Conservation (phyloP, 2,113 vertebrate species). For the Saimiri boliviensis region DNA sequence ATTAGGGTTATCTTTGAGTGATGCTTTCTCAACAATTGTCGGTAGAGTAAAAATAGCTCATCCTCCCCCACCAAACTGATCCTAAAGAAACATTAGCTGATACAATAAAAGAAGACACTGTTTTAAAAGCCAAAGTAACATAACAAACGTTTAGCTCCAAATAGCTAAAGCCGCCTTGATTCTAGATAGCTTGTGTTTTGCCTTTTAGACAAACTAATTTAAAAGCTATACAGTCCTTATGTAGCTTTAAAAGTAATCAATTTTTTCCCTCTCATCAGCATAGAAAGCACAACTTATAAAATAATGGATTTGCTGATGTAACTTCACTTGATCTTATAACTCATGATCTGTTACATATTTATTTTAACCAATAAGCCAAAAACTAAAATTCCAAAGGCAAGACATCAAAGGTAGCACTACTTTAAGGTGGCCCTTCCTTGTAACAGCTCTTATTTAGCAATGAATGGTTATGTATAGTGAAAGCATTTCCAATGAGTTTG, state of each 20-base stretch:
- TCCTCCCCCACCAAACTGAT: not conserved
- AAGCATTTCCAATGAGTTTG: conserved; percentile 20
- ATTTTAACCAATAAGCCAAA: not conserved
- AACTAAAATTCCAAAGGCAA: conserved; percentile 2
- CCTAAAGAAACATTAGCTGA: conserved; percentile 6
- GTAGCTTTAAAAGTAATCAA: not conserved
- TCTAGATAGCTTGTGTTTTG: not conserved
- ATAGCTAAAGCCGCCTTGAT: not conserved
- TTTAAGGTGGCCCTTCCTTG: conserved; percentile 19
- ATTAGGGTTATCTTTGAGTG: not conserved
- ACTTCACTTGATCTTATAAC: not conserved
- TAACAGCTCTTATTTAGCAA: conserved; percentile 7
- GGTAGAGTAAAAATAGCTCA: not conserved
- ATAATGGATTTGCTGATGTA: not conserved
- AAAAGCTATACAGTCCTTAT: not conserved
- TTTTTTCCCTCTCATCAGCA: not conserved
- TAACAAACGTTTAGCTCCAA: not conserved
- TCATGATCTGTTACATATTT: not conserved
- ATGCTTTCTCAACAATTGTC: not conserved
- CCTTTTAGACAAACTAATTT: no score
- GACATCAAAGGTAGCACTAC: conserved; percentile 9
- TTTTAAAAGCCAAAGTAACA: conserved; percentile 8
- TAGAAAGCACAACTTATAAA: not conserved
- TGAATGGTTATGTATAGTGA: not conserved
- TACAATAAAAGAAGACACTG: not conserved